Percentiles rank a stretch among this genome's conserved stretches.
These are phyloP conservation scores for Semnornis frantzii DNA, from an alignment of 2,113 vertebrate genomes.

Conservation along the genomic window DNA sequence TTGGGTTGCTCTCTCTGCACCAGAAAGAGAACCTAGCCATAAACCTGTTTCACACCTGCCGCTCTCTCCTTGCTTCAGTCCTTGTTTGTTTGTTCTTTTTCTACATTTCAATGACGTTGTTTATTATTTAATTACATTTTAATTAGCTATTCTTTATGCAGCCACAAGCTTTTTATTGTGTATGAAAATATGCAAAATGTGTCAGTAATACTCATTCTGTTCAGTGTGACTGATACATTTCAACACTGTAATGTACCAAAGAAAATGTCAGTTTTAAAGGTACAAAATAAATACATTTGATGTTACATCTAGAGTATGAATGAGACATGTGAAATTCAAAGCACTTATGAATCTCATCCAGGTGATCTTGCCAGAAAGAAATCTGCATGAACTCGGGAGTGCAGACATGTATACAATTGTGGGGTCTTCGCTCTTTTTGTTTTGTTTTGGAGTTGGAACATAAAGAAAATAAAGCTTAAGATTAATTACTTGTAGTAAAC, in stretches of 20 bases:
- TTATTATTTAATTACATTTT: not conserved
- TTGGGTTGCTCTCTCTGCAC: no score
- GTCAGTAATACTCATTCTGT: not conserved
- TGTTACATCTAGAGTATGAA: not conserved
- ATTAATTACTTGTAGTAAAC: not conserved
- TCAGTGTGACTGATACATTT: not conserved
- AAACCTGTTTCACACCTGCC: not conserved
- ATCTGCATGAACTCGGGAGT: not conserved
- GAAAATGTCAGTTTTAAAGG: not conserved
- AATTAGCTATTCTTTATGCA: not conserved
- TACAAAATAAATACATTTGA: conserved; percentile 33
- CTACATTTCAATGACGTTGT: not conserved
- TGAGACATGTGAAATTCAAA: not conserved
- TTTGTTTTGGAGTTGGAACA: not conserved
- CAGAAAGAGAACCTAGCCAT: no score
- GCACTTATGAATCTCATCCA: not conserved
- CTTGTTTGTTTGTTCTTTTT: not conserved
- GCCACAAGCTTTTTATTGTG: not conserved
- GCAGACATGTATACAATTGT: not conserved
- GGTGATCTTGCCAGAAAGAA: conserved; percentile 11
- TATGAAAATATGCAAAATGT: not conserved
- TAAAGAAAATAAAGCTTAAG: not conserved
- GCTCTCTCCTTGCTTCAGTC: not conserved
- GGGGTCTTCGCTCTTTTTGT: not conserved
- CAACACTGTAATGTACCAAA: not conserved